Evolutionary conservation across 1,140 invertebrate species (phyloP).

Genomic region (Diabrotica undecimpunctata): DNA sequence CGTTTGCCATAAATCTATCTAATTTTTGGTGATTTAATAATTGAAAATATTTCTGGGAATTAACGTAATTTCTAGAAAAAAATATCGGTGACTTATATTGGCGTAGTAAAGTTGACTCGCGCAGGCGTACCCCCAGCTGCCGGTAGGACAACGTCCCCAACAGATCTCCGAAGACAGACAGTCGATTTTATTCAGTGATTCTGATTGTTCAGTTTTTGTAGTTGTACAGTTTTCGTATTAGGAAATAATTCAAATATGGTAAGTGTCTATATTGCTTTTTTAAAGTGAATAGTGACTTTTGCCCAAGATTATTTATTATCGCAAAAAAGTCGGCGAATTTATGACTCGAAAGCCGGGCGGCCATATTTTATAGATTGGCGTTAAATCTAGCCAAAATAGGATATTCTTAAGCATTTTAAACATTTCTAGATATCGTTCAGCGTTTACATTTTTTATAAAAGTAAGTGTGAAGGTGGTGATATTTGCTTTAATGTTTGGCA

Average conservation of each 20-base stretch:
- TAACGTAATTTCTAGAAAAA: constrained; percentile 11
- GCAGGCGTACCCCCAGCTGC: constrained; percentile 35
- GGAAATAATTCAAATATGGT: constrained; percentile 46
- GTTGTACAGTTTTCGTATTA: constrained; percentile 37
- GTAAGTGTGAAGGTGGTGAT: too few relatives aligned
- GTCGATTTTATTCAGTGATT: constrained; percentile 38
- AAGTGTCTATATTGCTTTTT: constrained; percentile 25
- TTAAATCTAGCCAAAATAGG: constrained; percentile 6
- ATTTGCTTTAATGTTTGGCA: background rate
- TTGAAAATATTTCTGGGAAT: constrained; percentile 3
- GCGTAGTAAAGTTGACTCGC: constrained; percentile 24
- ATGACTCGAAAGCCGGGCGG: constrained; percentile 28
- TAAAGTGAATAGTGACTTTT: background rate
- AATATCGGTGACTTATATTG: constrained; percentile 4
- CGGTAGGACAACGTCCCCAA: constrained; percentile 46
- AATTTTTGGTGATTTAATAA: background rate
- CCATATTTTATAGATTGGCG: constrained; percentile 30
- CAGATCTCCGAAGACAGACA: constrained; percentile 36
- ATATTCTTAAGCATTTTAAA: background rate
- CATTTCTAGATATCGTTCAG: background rate
- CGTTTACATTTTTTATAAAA: too few relatives aligned
- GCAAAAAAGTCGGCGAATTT: background rate
- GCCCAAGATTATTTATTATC: background rate
- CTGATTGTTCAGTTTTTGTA: constrained; percentile 33
- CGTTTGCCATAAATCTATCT: background rate